These are phyloP conservation scores for Nomada ferruginata DNA, from an alignment of 2,888 invertebrate genomes.

Conservation along the genomic window DNA sequence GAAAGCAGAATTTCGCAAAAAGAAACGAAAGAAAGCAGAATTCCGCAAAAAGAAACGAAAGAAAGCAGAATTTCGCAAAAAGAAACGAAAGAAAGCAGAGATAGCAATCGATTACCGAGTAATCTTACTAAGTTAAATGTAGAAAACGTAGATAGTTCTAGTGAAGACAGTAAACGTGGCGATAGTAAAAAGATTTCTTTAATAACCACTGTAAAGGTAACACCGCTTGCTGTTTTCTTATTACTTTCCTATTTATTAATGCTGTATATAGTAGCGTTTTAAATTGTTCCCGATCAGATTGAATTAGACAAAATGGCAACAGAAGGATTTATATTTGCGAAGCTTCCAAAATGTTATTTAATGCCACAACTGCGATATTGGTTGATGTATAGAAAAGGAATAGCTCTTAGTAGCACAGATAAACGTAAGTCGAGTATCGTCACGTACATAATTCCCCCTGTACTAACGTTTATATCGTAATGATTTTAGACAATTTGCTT, in stretches of 20 bases:
- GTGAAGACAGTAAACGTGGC: background rate
- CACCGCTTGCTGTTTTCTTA: background rate
- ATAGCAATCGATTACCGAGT: background rate
- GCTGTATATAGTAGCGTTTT: constrained; percentile 3
- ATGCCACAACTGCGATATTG: constrained; percentile 79
- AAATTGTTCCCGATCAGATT: constrained; percentile 57
- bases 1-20: background rate
- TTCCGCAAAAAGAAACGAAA: background rate
- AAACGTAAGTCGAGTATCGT: constrained; percentile 63
- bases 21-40: background rate
- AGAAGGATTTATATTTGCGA: constrained; percentile 78
- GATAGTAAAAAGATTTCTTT: background rate
- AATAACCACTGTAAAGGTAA: constrained; percentile 39
- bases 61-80: background rate
- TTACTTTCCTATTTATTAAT: background rate
- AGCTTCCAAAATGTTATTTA: constrained; percentile 75
- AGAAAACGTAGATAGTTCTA: background rate
- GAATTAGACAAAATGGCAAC: constrained; percentile 76
- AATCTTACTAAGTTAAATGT: background rate
- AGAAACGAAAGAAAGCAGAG: background rate
- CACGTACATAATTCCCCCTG: background rate
- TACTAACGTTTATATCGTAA: background rate
- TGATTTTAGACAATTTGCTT: constrained; percentile 68
- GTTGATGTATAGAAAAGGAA: constrained; percentile 78
- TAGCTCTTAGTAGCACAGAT: constrained; percentile 54